A percentile compares a stretch with the other conserved stretches of the same genome.
Conservation (phyloP, 2,888 invertebrate species). For the Toxonevra muliebris region DNA sequence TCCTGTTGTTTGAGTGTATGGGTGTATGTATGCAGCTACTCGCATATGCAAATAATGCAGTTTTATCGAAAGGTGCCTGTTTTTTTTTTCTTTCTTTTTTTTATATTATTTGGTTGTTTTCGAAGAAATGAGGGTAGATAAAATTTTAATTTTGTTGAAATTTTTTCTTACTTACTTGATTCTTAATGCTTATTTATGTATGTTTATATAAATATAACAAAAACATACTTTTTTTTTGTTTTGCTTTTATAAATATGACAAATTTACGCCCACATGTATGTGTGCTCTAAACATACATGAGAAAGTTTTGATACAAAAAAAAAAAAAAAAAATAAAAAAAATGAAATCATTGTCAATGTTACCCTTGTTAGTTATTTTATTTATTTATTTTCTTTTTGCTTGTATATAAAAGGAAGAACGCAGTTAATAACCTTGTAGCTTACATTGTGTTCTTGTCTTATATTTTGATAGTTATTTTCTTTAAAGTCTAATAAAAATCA, state of each 20-base stretch:
- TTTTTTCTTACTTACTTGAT: conserved; percentile 12
- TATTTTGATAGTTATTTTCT: too few relatives aligned
- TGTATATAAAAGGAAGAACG: too few relatives aligned
- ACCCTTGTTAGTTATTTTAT: conserved; percentile 20
- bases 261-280: conserved; percentile 40
- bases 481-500: too few relatives aligned
- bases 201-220: conserved; percentile 5
- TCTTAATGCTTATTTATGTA: conserved; percentile 10
- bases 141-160: conserved; percentile 8
- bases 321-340: conserved; percentile 26
- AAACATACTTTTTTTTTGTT: neutral
- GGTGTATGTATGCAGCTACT: neutral
- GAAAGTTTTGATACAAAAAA: conserved; percentile 18
- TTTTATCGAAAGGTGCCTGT: neutral
- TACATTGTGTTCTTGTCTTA: too few relatives aligned
- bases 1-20: conserved; percentile 32
- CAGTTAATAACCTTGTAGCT: too few relatives aligned
- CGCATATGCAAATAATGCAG: conserved; percentile 30
- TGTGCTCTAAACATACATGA: neutral
- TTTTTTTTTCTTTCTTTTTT: too few relatives aligned
- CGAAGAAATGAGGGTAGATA: conserved; percentile 21
- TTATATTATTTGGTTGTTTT: too few relatives aligned
- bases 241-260: conserved; percentile 34
- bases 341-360: neutral
- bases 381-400: too few relatives aligned